Evolutionary conservation across 2,888 invertebrate genomes (phyloP).

Genomic region (Ochlodes sylvanus): DNA sequence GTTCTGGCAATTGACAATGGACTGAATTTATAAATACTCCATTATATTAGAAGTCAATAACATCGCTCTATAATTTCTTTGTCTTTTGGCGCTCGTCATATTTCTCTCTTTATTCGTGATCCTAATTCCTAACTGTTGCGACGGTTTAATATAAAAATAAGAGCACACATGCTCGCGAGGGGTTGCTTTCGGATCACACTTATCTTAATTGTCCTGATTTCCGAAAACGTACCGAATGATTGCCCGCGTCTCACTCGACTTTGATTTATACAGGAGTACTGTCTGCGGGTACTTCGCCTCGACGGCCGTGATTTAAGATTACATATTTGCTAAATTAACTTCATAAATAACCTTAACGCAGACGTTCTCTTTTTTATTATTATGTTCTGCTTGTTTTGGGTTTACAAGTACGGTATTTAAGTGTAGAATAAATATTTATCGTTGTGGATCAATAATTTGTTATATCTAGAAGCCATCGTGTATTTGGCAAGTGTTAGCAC

Average conservation of each 20-base stretch:
- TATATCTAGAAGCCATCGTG: too few species aligned
- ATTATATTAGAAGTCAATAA: too few species aligned
- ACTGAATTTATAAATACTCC: too few species aligned
- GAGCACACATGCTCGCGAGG: not conserved
- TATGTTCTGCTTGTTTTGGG: not conserved
- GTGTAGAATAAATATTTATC: not conserved
- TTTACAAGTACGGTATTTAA: not conserved
- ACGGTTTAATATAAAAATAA: not conserved
- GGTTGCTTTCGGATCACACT: slow-evolving; percentile 15
- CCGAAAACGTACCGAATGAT: slow-evolving; percentile 13
- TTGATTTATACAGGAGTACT: slow-evolving; percentile 26
- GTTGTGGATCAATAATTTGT: not conserved
- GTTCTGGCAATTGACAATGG: too few species aligned
- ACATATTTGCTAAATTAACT: slow-evolving; percentile 22
- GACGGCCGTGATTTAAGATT: slow-evolving; percentile 29
- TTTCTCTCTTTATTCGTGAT: not conserved
- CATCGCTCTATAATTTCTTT: too few species aligned
- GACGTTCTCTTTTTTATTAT: not conserved
- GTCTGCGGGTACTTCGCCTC: slow-evolving; percentile 28
- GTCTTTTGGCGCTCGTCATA: not conserved
- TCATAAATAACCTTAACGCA: slow-evolving; percentile 15
- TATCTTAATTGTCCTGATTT: slow-evolving; percentile 40
- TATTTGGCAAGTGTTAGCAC: too few species aligned
- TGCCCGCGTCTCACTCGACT: slow-evolving; percentile 30
- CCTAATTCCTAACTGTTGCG: not conserved